These are phyloP conservation scores for Drosophila auraria DNA, from an alignment of 1,140 invertebrate genomes.

Conservation along the genomic window DNA sequence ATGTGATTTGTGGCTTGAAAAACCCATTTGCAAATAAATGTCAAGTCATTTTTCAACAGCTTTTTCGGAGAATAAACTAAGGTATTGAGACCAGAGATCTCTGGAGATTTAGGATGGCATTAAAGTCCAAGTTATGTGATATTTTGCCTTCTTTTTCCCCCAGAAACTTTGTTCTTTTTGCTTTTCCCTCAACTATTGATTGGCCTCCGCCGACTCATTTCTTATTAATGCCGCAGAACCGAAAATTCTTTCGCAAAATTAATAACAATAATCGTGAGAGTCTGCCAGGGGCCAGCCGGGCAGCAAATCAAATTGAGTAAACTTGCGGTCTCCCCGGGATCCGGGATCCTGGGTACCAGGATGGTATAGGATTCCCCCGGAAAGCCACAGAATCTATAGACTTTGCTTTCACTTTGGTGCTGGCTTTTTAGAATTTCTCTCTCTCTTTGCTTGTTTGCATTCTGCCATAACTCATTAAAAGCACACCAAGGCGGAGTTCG, in stretches of 20 bases:
- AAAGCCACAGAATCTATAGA: conserved; percentile 58
- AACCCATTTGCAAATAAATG: background rate
- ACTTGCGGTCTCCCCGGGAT: conserved; percentile 41
- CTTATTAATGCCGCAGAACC: conserved; percentile 61
- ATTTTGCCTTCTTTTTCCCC: background rate
- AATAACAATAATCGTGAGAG: conserved; percentile 69
- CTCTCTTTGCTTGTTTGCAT: conserved; percentile 55
- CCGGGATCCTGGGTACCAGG: background rate
- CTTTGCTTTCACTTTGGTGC: conserved; percentile 34
- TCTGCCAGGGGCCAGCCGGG: conserved; percentile 2
- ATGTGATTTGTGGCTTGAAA: background rate
- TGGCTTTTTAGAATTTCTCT: conserved; percentile 31
- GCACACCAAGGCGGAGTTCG: conserved; percentile 42
- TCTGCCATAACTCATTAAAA: conserved; percentile 70
- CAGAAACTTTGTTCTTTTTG: conserved; percentile 1
- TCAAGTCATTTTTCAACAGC: background rate
- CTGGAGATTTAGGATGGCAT: too few relatives aligned
- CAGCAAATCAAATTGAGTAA: conserved; percentile 60
- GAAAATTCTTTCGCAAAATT: conserved; percentile 71
- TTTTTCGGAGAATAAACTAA: too few relatives aligned
- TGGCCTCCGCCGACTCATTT: conserved; percentile 55
- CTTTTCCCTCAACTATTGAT: conserved; percentile 29
- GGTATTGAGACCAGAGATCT: too few relatives aligned
- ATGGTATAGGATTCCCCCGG: background rate
- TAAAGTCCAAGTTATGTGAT: background rate